Evolutionary conservation across 2,888 invertebrate genomes (phyloP).

Genomic region (Argyresthia albistria): DNA sequence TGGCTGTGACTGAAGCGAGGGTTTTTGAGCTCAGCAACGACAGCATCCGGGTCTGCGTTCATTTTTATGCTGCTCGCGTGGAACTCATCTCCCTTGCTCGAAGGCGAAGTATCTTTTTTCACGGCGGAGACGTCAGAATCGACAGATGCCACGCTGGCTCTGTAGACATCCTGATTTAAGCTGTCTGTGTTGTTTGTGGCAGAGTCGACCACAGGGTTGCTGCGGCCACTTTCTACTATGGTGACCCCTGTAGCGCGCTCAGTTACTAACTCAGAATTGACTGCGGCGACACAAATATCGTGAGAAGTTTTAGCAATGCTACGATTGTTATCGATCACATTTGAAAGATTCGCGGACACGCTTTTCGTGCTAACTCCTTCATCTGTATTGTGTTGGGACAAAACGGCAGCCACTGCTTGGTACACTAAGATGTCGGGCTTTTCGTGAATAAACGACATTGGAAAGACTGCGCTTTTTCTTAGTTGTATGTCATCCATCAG

Average conservation of each 20-base stretch:
- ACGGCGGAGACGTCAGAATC: background rate
- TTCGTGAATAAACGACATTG: no score
- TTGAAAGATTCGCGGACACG: no score
- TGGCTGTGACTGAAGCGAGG: background rate
- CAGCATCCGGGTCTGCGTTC: background rate
- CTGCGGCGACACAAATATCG: no score
- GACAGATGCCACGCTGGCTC: background rate
- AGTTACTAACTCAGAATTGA: no score
- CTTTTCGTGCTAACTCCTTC: background rate
- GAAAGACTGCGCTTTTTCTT: background rate
- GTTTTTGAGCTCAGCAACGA: background rate
- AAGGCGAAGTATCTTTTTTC: background rate
- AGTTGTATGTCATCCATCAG: background rate
- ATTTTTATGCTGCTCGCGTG: conserved; percentile 1
- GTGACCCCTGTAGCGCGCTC: no score
- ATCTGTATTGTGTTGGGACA: background rate
- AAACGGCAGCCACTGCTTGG: background rate
- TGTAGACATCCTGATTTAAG: background rate
- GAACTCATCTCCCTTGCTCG: conserved; percentile 2
- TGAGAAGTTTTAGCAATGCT: no score
- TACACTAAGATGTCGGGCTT: background rate
- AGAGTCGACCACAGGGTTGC: no score
- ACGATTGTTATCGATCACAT: no score
- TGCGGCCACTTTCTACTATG: no score
- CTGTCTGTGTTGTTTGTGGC: no score